These are phyloP conservation scores for Andrena dorsata DNA, from an alignment of 2,888 invertebrate species.

Conservation along the genomic window DNA sequence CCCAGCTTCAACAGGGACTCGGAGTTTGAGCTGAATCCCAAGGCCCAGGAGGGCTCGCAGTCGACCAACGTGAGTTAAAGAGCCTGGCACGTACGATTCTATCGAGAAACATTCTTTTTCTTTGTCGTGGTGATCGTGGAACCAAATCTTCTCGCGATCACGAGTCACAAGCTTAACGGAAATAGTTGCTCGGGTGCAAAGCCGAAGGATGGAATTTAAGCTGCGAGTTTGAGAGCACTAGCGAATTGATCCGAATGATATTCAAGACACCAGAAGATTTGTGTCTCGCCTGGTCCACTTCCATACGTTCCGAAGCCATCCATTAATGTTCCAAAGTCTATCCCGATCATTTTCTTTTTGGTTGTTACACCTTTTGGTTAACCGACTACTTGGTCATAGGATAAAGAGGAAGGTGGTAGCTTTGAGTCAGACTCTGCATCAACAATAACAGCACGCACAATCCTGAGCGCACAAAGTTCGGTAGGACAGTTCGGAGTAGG, in stretches of 20 bases:
- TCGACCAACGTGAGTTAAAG: slow-evolving; percentile 76
- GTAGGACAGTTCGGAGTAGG: slow-evolving; percentile 80
- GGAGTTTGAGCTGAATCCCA: slow-evolving; percentile 88
- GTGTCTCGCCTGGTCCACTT: neutral
- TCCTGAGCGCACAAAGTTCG: slow-evolving; percentile 87
- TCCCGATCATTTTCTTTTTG: neutral
- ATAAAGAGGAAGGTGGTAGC: slow-evolving; percentile 87
- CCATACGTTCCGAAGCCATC: neutral
- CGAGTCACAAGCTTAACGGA: too few species aligned
- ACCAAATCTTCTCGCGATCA: too few species aligned
- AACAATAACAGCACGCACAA: slow-evolving; percentile 90
- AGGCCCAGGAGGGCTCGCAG: slow-evolving; percentile 81
- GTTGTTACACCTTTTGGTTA: slow-evolving; percentile 41
- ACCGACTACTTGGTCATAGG: slow-evolving; percentile 79
- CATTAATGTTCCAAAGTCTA: neutral
- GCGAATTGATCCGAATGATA: too few species aligned
- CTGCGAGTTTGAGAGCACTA: too few species aligned
- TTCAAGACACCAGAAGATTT: too few species aligned
- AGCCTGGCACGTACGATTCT: too few species aligned
- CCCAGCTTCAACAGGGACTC: slow-evolving; percentile 90
- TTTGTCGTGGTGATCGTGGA: too few species aligned
- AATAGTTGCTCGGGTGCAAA: too few species aligned
- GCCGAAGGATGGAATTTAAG: too few species aligned
- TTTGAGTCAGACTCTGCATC: slow-evolving; percentile 92
- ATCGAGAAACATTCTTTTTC: too few species aligned